Evolutionary conservation across 2,797 vertebrate genomes (phyloP), one percentile per base, ranked within the genome.

Genomic region (Platalea minor): DNA sequence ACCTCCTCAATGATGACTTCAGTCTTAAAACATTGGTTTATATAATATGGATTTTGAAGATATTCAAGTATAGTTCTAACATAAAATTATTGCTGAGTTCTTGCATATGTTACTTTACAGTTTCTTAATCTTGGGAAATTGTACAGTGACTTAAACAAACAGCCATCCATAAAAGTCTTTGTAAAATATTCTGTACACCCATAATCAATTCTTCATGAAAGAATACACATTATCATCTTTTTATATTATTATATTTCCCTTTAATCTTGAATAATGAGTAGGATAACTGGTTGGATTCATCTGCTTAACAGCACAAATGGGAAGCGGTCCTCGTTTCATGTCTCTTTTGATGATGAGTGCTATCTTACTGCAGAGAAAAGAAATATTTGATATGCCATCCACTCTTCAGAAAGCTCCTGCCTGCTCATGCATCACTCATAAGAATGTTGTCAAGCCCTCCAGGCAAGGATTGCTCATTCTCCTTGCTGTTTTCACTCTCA

Each of bases 221-320:
- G 60, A 60, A 85, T 14, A 26, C 5, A 65, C 0, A 0, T 33
- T 82, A 64, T 28, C 21, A 37, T 68, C 7, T 33, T 80, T 80
- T 88, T 39, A 48, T 57, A n/a, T 77, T 63, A 56, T 29, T 75
- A 19, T 35, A 68, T 87, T 87, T 92, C 45, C 37, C 53, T 94
- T 93, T 94, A 85, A 89, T 92, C 68, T 86, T 95, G 73, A 88
- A 86, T 73, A 88, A 86, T 69, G 26, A 68, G 21, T 64, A 31
- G 37, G 70, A 16, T 41, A 51, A 72, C 50, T 75, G 41, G 1
- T 51, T 83, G 50, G n/a, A 86, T 69, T 95, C 59, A 73, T 88
- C 67, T 91, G 33, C 18, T 46, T 86, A 86, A 88, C 41, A 84
- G 21, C 77, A 81, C 16, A 84, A 89, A 81, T 53, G 31, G 33